Conservation (phyloP, 1,140 invertebrate species). For the Sarcophaga bullata region DNA sequence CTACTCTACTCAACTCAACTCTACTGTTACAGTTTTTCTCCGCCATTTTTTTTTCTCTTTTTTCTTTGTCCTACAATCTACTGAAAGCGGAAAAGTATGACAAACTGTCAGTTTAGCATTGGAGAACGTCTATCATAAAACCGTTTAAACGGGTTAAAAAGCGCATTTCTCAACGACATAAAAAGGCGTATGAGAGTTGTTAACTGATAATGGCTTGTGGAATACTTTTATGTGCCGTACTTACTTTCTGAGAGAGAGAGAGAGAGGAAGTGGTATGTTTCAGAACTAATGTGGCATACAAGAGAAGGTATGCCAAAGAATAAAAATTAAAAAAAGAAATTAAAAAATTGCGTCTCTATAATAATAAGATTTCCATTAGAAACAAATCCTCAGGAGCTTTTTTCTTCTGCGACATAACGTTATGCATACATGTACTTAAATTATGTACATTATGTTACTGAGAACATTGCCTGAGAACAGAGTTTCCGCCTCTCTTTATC, state of each 20-base stretch:
- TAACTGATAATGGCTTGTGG: neutral
- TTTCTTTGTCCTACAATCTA: conserved; percentile 11
- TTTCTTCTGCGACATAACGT: too few relatives aligned
- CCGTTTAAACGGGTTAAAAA: conserved; percentile 26
- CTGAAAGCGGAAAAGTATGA: neutral
- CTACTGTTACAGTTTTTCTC: neutral
- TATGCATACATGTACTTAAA: too few relatives aligned
- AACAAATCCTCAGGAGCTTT: too few relatives aligned
- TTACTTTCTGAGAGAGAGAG: too few relatives aligned
- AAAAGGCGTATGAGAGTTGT: conserved; percentile 5
- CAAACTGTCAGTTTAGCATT: neutral
- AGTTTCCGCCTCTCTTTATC: too few relatives aligned
- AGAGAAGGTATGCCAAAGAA: neutral
- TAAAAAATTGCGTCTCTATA: too few relatives aligned
- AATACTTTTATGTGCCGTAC: neutral
- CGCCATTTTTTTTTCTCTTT: neutral
- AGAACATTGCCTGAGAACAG: too few relatives aligned
- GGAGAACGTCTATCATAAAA: conserved; percentile 20
- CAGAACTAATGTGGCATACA: too few relatives aligned
- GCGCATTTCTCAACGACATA: neutral
- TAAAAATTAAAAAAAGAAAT: too few relatives aligned
- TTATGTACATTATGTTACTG: too few relatives aligned
- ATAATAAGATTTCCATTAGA: too few relatives aligned
- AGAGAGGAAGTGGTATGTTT: too few relatives aligned
- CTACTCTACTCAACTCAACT: neutral